These are phyloP conservation scores for Mastomys coucha DNA, from an alignment of 2,113 vertebrate genomes.

Conservation along the genomic window DNA sequence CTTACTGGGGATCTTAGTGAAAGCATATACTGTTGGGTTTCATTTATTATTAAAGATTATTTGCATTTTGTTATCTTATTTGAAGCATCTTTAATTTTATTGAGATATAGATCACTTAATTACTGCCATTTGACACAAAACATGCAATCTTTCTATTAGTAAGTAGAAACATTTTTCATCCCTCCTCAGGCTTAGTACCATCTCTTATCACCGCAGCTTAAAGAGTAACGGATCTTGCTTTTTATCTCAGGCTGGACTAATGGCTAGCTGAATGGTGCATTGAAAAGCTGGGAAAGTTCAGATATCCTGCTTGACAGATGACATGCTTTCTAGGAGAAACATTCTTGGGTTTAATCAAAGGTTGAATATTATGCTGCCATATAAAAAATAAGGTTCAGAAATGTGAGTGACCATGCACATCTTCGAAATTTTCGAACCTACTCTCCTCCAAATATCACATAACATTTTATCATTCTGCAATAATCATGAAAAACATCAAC, in stretches of 20 bases:
- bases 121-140: slow-evolving; percentile 28
- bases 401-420: neutral
- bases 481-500: neutral
- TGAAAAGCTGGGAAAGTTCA: neutral
- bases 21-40: neutral
- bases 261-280: neutral
- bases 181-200: neutral
- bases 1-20: neutral
- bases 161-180: neutral
- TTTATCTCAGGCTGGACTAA: neutral
- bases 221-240: neutral
- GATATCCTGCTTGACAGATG: neutral
- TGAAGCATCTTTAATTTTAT: neutral
- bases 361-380: neutral
- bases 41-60: neutral
- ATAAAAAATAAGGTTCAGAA: neutral
- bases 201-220: neutral
- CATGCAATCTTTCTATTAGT: slow-evolving; percentile 8
- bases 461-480: neutral
- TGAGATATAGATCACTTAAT: neutral
- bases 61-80: neutral
- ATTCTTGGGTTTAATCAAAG: neutral
- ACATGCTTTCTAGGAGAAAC: neutral
- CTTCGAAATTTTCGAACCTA: no score
- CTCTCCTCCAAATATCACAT: neutral